Evolutionary conservation across 2,113 vertebrate genomes (phyloP), one percentile per base, ranked within the genome.

Genomic region (Hipposideros armiger): DNA sequence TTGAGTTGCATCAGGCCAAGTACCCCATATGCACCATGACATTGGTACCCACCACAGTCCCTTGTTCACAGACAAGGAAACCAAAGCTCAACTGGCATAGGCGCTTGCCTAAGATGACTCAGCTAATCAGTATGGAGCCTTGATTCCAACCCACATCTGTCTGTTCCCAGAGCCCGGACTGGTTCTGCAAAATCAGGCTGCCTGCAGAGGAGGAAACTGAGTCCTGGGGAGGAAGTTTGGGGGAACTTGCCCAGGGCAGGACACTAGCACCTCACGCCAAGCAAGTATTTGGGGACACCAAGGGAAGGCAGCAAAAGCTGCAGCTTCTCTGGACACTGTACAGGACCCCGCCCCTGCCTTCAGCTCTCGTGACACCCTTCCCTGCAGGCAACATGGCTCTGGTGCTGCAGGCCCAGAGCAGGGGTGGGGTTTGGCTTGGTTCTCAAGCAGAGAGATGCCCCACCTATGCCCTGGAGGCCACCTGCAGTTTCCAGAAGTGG

Each of bases 401-500:
- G 87, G 14, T 24, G 47, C 73, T 20, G 84, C 4, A 36, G 19
- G 89, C 40, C 73, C 30, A 19, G 50, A 36, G 95, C 76, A 80
- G 3, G 88, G 84, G 92, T 76, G 32, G 50, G 30, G 69, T 66
- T 56, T 89, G 87, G 32, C 85, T 90, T 87, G 62, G 67, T 76
- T 82, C 78, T 97, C 85, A 78, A 88, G 73, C 73, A 30, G 45
- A 84, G 88, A 8, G 0, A 58, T 64, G 77, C 80, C 47, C 81
- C 72, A 74, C 90, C 72, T 88, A 40, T 72, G 56, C 52, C 66
- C 50, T 54, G 81, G 76, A 96, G 86, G 93, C 95, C 85, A 90
- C 94, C 88, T 97, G 94, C 45, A 64, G 28, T 81, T 95, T 87
- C 40, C 0, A 66, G 36, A 60, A 77, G 47, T 76, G 54, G 42